These are phyloP conservation scores for Azorinus chamasolen DNA, from an alignment of 2,888 invertebrate genomes.

Conservation along the genomic window DNA sequence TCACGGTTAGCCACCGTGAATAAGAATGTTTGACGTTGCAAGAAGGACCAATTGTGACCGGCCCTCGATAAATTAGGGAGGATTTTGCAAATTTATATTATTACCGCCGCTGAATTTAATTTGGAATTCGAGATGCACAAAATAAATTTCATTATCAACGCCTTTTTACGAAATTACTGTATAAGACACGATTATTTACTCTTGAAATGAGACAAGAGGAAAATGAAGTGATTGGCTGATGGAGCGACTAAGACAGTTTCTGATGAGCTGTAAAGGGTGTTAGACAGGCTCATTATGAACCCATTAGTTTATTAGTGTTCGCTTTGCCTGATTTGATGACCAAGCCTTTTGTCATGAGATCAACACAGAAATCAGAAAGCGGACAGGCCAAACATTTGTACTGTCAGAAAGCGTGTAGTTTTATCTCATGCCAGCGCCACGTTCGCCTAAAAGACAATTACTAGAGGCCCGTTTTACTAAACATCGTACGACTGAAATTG, in stretches of 20 bases:
- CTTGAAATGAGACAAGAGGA: slow-evolving; percentile 31
- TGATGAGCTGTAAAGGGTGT: neutral
- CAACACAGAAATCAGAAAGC: neutral
- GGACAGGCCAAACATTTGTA: too few relatives aligned
- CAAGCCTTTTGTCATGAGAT: slow-evolving; percentile 7
- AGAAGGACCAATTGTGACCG: slow-evolving; percentile 44
- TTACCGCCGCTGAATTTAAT: slow-evolving; percentile 52
- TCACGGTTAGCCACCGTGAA: slow-evolving; percentile 30
- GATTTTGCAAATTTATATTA: slow-evolving; percentile 57
- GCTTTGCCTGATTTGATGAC: slow-evolving; percentile 5
- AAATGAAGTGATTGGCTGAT: slow-evolving; percentile 31
- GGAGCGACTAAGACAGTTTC: slow-evolving; percentile 21
- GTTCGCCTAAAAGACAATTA: too few relatives aligned
- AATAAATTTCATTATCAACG: slow-evolving; percentile 66
- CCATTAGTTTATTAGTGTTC: slow-evolving; percentile 59
- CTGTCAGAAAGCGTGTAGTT: too few relatives aligned
- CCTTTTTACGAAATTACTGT: slow-evolving; percentile 65
- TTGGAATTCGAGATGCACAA: slow-evolving; percentile 61
- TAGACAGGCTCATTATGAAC: slow-evolving; percentile 32
- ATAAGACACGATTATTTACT: slow-evolving; percentile 63
- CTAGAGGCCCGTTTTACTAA: too few relatives aligned
- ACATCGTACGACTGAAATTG: too few relatives aligned
- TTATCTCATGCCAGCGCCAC: too few relatives aligned
- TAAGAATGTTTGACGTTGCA: slow-evolving; percentile 57
- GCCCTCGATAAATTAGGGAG: slow-evolving; percentile 50